These are phyloP conservation scores for Macquaria ambigua DNA, from an alignment of 2,113 vertebrate genomes.

Conservation along the genomic window DNA sequence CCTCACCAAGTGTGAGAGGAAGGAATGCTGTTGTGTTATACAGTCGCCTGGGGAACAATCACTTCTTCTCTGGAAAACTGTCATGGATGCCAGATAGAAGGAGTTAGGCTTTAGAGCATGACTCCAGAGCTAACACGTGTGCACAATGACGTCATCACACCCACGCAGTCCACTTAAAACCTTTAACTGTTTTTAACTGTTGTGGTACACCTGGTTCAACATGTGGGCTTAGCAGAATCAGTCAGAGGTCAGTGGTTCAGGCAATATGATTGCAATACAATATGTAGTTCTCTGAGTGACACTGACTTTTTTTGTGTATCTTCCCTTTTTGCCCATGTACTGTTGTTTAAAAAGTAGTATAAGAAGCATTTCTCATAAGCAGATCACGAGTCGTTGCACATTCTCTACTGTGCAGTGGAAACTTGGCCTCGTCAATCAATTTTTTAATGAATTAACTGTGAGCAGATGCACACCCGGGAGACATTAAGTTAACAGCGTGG, in stretches of 20 bases:
- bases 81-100: slow-evolving; percentile 68
- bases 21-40: slow-evolving; percentile 83
- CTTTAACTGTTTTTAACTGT: slow-evolving; percentile 30
- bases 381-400: slow-evolving; percentile 32
- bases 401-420: slow-evolving; percentile 64
- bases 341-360: not conserved
- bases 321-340: not conserved
- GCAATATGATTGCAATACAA: not conserved
- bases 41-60: slow-evolving; percentile 79
- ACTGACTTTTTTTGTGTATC: not conserved
- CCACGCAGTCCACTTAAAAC: slow-evolving; percentile 19
- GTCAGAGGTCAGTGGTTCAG: not conserved
- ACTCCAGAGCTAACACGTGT: slow-evolving; percentile 51
- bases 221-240: slow-evolving; percentile 16
- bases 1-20: slow-evolving; percentile 83
- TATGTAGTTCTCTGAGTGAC: not conserved
- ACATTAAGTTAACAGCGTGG: slow-evolving; percentile 55
- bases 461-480: slow-evolving; percentile 66
- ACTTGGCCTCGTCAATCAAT: slow-evolving; percentile 62
- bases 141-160: slow-evolving; percentile 38
- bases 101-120: slow-evolving; percentile 35
- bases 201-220: slow-evolving; percentile 42
- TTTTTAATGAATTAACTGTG: slow-evolving; percentile 70
- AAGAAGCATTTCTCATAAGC: slow-evolving; percentile 30
- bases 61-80: slow-evolving; percentile 74